Conservation (phyloP, 2,797 vertebrate species). For the Cirrhinus molitorella region DNA sequence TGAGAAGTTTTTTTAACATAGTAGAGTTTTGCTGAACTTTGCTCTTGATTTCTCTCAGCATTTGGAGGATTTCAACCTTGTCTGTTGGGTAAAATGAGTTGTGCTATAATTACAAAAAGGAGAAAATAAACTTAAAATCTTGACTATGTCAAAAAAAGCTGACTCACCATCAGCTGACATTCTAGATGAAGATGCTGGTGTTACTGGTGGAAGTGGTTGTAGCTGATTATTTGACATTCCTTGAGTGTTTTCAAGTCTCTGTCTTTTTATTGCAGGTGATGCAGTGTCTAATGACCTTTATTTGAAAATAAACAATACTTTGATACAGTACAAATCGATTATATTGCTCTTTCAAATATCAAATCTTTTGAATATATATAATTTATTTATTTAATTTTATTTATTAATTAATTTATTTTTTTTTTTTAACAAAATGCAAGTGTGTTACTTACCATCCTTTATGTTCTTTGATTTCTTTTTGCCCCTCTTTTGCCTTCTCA, state of each 20-base stretch:
- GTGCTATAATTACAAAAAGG: background rate
- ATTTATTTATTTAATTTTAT: background rate
- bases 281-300: background rate
- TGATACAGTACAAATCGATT: background rate
- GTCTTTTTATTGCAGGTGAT: background rate
- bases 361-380: background rate
- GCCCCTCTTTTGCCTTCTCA: background rate
- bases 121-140: background rate
- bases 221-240: background rate
- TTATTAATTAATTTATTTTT: background rate
- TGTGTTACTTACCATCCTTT: background rate
- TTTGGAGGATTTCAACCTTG: background rate
- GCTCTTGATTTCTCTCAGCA: conserved; percentile 22
- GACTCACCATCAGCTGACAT: background rate
- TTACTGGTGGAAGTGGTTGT: background rate
- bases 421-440: too few species aligned
- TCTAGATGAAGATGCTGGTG: background rate
- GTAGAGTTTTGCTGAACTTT: conserved; percentile 25
- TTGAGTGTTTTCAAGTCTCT: background rate
- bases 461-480: background rate
- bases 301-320: background rate
- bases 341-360: background rate
- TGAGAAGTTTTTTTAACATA: conserved; percentile 26
- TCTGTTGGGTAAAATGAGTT: background rate
- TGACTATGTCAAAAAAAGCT: background rate